phyloP scores from a whole-genome alignment of 2,888 invertebrate genomes.

The Monoplex corrugatus region DNA sequence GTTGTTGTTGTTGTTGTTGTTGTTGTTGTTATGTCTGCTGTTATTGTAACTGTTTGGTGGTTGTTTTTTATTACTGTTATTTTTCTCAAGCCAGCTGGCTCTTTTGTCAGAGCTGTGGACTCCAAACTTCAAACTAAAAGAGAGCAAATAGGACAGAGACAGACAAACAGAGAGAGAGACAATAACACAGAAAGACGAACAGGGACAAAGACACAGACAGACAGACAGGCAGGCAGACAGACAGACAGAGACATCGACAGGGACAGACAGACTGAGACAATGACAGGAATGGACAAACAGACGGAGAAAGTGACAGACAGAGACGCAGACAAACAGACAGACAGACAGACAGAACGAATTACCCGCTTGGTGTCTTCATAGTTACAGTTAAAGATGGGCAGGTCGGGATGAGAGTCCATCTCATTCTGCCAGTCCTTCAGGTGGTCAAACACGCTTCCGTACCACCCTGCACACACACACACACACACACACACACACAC shows the following conservation, averaged over 20 bases:
- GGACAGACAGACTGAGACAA: no score
- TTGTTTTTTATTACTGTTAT: not conserved
- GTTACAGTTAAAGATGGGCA: constrained; percentile 26
- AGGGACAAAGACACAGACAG: no score
- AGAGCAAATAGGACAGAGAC: no score
- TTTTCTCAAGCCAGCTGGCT: not conserved
- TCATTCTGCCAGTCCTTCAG: constrained; percentile 47
- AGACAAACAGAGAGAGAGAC: no score
- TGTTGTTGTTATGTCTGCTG: not conserved
- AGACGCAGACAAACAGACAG: not conserved
- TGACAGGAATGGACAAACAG: no score
- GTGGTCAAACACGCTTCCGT: constrained; percentile 47
- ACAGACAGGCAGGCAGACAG: no score
- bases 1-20: no score
- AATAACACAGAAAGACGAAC: no score
- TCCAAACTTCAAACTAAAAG: no score
- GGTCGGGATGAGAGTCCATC: constrained; percentile 40
- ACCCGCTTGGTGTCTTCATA: constrained; percentile 53
- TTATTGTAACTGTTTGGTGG: not conserved
- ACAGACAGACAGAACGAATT: not conserved
- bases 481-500: constrained; percentile 4
- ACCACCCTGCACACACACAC: constrained; percentile 35
- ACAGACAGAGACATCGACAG: no score
- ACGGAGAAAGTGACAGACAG: no score
- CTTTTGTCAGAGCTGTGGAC: no score